Conservation (phyloP, 64 coral and sea anemone species). For the Pocillopora damicornis region DNA sequence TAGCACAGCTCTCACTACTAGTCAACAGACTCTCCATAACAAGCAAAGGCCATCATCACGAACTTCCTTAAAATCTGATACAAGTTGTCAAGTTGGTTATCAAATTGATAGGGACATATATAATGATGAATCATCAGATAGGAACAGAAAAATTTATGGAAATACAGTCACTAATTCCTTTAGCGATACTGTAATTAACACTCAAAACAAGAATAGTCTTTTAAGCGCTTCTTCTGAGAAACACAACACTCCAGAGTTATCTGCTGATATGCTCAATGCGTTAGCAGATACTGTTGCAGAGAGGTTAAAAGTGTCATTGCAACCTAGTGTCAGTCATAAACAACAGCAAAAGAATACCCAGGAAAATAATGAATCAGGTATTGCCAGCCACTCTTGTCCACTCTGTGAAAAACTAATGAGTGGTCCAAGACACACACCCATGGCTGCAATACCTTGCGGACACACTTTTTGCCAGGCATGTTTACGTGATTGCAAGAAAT, state of each 20-base stretch:
- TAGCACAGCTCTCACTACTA: background rate
- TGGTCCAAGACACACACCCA: conserved; percentile 68
- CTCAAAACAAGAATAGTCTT: background rate
- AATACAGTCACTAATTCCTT: background rate
- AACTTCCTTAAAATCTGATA: conserved; percentile 13
- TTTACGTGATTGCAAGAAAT: conserved; percentile 75
- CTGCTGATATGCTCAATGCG: conserved; percentile 62
- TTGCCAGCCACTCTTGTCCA: conserved; percentile 82
- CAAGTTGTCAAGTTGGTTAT: background rate
- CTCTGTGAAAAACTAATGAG: conserved; percentile 80
- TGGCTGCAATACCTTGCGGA: conserved; percentile 93
- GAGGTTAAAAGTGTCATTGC: conserved; percentile 47
- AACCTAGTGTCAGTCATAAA: conserved; percentile 20
- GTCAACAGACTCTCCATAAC: conserved; percentile 33
- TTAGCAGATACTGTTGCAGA: conserved; percentile 71
- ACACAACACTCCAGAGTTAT: conserved; percentile 10
- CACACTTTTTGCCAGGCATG: conserved; percentile 92
- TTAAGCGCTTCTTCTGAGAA: background rate
- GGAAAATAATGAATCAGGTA: conserved; percentile 43
- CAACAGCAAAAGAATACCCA: conserved; percentile 11
- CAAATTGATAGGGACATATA: background rate
- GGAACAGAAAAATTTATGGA: background rate
- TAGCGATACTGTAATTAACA: background rate
- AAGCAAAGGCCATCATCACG: conserved; percentile 17
- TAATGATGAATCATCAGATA: background rate